Conservation (phyloP, 2,888 invertebrate species). For the Harpalus rubripes region DNA sequence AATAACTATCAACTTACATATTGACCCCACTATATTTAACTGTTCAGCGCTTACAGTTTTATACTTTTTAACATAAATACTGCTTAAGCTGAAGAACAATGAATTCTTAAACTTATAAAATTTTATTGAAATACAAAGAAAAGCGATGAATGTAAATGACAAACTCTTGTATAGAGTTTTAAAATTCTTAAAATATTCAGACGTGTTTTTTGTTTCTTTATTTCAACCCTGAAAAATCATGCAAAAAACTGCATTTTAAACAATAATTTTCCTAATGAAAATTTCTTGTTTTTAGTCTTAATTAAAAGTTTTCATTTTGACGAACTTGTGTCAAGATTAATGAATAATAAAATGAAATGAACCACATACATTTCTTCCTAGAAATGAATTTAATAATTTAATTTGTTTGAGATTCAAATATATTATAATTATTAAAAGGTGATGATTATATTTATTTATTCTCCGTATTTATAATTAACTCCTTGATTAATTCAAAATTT, state of each 20-base stretch:
- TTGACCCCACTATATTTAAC: no score
- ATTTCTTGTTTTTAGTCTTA: slow-evolving; percentile 15
- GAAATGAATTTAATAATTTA: slow-evolving; percentile 17
- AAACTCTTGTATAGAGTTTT: slow-evolving; percentile 5
- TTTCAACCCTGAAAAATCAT: slow-evolving; percentile 21
- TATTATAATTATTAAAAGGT: slow-evolving; percentile 11
- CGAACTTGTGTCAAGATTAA: slow-evolving; percentile 20
- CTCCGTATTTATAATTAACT: slow-evolving; percentile 18
- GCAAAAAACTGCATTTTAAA: slow-evolving; percentile 13
- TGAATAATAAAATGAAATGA: slow-evolving; percentile 39
- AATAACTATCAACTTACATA: no score
- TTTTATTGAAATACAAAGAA: neutral
- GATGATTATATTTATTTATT: slow-evolving; percentile 10
- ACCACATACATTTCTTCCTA: slow-evolving; percentile 23
- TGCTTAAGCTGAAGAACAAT: neutral
- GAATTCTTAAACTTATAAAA: neutral
- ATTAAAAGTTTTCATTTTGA: slow-evolving; percentile 46
- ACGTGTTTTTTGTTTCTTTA: slow-evolving; percentile 29
- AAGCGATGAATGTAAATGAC: slow-evolving; percentile 9
- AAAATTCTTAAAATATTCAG: slow-evolving; percentile 24
- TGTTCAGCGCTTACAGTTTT: no score
- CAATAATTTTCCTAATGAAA: neutral
- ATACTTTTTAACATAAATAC: neutral
- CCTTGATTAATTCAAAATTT: neutral
- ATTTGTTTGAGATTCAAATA: slow-evolving; percentile 13